Evolutionary conservation across 2,113 vertebrate species (phyloP).

Genomic region (Tricholaema leucomelas): DNA sequence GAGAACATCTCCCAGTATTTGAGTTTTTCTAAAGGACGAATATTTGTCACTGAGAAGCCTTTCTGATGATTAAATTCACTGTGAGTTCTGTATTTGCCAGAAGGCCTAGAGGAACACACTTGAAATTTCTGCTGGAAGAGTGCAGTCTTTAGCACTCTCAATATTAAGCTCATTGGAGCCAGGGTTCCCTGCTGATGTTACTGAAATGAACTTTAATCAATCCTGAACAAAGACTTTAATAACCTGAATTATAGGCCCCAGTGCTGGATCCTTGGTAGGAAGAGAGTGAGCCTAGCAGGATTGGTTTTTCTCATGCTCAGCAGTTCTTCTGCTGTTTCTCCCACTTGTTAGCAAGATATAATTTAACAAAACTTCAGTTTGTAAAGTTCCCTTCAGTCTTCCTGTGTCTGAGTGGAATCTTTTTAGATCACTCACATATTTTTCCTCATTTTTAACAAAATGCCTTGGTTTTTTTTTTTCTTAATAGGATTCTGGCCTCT

Average conservation of each 20-base stretch:
- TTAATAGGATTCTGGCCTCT: no score
- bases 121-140: not conserved
- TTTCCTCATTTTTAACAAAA: not conserved
- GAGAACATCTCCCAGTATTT: not conserved
- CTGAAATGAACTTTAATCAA: conserved; percentile 19
- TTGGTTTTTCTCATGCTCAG: not conserved
- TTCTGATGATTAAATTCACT: not conserved
- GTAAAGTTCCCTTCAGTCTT: not conserved
- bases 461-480: not conserved
- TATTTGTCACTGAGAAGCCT: not conserved
- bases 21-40: conserved; percentile 3
- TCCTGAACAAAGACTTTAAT: not conserved
- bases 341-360: not conserved
- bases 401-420: not conserved
- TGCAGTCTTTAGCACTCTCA: not conserved
- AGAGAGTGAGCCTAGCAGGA: not conserved
- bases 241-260: not conserved
- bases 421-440: not conserved
- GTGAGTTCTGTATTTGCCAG: not conserved
- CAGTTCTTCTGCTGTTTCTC: conserved; percentile 7
- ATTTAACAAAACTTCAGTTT: not conserved
- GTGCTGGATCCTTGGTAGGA: not conserved
- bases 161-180: not conserved
- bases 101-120: not conserved
- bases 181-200: not conserved